Conservation (phyloP, 2,113 vertebrate species). For the Canis aureus region DNA sequence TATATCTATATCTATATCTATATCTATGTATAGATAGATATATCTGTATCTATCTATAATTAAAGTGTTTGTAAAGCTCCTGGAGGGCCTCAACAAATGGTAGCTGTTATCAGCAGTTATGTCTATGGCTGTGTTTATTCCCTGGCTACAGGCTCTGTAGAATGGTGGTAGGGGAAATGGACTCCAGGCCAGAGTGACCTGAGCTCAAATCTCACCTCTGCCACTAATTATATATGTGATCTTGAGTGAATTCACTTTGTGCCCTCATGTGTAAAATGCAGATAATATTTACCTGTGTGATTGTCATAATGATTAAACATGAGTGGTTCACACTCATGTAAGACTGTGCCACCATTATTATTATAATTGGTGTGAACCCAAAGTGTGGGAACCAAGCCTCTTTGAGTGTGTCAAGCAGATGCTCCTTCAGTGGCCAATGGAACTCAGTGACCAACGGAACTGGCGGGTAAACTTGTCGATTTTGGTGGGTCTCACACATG, state of each 20-base stretch:
- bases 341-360: background rate
- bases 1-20: background rate
- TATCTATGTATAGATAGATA: background rate
- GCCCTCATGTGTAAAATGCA: background rate
- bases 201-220: background rate
- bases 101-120: background rate
- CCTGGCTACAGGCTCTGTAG: background rate
- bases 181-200: background rate
- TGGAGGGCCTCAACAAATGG: background rate
- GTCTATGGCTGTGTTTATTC: background rate
- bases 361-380: background rate
- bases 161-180: background rate
- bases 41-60: background rate
- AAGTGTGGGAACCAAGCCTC: background rate
- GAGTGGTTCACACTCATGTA: background rate
- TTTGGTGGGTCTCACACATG: background rate
- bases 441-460: background rate
- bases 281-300: background rate
- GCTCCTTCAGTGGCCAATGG: background rate
- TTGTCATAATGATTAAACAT: background rate
- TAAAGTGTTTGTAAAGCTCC: conserved; percentile 13
- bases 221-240: background rate
- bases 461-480: background rate
- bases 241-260: background rate
- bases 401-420: background rate